Base-by-base conservation (phyloP, 1,140 invertebrate genomes). In the Scaptomyza hsui region DNA sequence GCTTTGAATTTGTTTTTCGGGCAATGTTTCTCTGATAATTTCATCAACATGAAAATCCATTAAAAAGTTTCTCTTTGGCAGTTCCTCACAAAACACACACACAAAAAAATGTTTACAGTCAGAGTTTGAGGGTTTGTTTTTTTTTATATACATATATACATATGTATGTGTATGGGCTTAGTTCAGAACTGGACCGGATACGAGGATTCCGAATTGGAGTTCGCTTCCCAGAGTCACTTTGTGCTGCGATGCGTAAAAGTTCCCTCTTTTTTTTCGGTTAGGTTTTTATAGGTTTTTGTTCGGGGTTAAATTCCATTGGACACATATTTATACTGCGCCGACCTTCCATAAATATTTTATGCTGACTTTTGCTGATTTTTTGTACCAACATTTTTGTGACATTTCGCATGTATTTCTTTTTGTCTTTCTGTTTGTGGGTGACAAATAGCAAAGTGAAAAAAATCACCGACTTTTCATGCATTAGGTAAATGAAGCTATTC, bases 1-100 rank as follows among this genome's bases (percentile, higher is more conserved):
- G 19, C 2, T 1, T 19, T 18, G n/a, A 10, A 26, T 4, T 7
- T 29, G 26, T 29, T 29, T 57, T 61, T 39, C n/a, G 29, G 29
- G 7, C 37, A n/a, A n/a, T 41, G 32, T 69, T 29, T 64, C 55
- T 64, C 55, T 72, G 75, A 74, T 89, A 82, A 82, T 82, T 81
- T 88, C 78, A 78, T 80, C 78, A 72, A 77, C 75, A 75, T 71
- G 71, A 64, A 88, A 89, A 90, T 77, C 86, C 81, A 88, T 90
- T 90, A 80, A 89, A 88, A 89, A 86, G 65, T 88, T 89, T 82
- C 48, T 59, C 48, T 47, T 77, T 75, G 64, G 42, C 67, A 79
- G 55, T 67, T 71, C 70, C 51, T 49, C 59, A 73, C 13, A 18
- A 60, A 55, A 73, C 19, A 10, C 39, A 60, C 24, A 44, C 4